Evolutionary conservation across 2,888 invertebrate species (phyloP).

Genomic region (Chrysina gloriosa): DNA sequence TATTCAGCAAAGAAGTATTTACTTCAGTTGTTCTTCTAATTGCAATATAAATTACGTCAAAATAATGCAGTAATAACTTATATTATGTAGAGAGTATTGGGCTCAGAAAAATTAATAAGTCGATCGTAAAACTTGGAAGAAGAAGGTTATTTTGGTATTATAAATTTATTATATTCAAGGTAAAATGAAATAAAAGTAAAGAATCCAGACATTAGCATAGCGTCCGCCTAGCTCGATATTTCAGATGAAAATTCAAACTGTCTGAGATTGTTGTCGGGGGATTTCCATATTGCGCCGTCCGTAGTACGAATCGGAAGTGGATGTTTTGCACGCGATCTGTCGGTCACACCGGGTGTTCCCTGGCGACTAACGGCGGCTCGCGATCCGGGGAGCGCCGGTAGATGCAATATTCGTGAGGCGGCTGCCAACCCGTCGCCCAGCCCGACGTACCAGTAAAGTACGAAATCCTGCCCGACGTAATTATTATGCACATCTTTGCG

Average conservation of each 20-base stretch:
- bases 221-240: conserved; percentile 5
- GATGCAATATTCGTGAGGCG: conserved; percentile 16
- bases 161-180: background rate
- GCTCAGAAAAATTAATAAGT: no score
- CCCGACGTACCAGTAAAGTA: conserved; percentile 23
- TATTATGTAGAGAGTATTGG: no score
- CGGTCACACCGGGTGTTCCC: conserved; percentile 42
- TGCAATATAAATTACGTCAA: no score
- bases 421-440: conserved; percentile 22
- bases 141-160: background rate
- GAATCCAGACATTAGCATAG: conserved; percentile 12
- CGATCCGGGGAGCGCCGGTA: conserved; percentile 24
- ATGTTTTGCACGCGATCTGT: conserved; percentile 55
- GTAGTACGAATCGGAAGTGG: conserved; percentile 47
- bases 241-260: conserved; percentile 30
- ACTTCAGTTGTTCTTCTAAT: no score
- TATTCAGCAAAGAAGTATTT: no score
- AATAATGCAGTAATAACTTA: no score
- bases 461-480: conserved; percentile 52
- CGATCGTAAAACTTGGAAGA: no score
- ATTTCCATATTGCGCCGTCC: conserved; percentile 32
- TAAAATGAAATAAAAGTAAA: background rate
- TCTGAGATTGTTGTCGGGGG: conserved; percentile 33
- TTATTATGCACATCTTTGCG: conserved; percentile 65
- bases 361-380: conserved; percentile 17